Base-by-base conservation (phyloP, 2,797 vertebrate genomes). In the Acanthis flammea region DNA sequence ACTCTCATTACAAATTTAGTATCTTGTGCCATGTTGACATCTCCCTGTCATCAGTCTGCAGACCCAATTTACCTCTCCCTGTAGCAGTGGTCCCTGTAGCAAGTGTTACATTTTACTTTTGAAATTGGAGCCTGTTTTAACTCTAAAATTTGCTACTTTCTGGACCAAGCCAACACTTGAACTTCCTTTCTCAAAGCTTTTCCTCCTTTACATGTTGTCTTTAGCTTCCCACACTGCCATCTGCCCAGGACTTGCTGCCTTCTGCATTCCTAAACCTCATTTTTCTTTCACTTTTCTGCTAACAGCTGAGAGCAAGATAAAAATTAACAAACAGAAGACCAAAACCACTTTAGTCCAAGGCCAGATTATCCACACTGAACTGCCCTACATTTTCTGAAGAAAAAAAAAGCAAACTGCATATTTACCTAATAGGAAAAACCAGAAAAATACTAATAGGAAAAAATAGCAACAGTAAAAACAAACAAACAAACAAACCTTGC, bases 401-500 rank as follows among this genome's bases (percentile, higher is more conserved):
- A 1, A 65, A 50, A 50, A 54, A 10, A 33, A 7, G 0, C 13
- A 7, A 86, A 30, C 10, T 37, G 14, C 14, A 2, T n/a, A 48
- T 33, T 86, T 48, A 45, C 7, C 30, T 48, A 86, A 19, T 2
- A 66, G 14, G 62, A 74, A 53, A 75, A 71, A 2, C 0, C 25
- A 53, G 31, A 35, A 76, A 63, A 63, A 53, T 30, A 54, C 4
- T 4, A 72, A 23, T 3, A 65, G 10, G 44, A 77, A 57, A 39
- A 55, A 55, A 12, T 0, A 80, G 10, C 47, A 35, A 31, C 19
- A 53, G 5, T 10, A 16, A 39, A 60, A 63, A 18, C 5, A 33
- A 8, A 3, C 14, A 37, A 37, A 37, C 39, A 39, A 39, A 39
- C 39, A 14, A 39, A 5, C 3, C 0, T 7, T 7, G 5, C 4